Percentiles rank a stretch among this genome's conserved stretches.
phyloP scores from a whole-genome alignment of 2,888 invertebrate species.

The Epinotia ramella region DNA sequence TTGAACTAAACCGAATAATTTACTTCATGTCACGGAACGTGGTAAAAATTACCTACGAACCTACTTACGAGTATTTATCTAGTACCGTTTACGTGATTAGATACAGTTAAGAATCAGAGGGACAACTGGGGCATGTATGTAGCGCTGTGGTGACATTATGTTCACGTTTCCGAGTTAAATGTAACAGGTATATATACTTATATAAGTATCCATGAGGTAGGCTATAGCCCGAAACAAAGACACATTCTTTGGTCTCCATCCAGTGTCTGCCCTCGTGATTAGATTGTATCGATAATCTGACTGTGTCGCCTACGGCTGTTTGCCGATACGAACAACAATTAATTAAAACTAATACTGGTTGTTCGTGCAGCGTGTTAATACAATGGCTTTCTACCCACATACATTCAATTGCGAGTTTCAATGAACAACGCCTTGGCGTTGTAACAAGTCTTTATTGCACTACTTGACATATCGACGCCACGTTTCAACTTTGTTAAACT shows the following conservation, averaged over 20 bases:
- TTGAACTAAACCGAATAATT: conserved; percentile 37
- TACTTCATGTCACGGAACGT: conserved; percentile 9
- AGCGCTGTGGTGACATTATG: conserved; percentile 9
- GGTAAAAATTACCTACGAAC: neutral
- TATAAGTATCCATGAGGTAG: neutral
- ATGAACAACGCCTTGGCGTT: conserved; percentile 45
- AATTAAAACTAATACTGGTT: conserved; percentile 49
- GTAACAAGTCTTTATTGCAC: conserved; percentile 54
- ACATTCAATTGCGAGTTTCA: conserved; percentile 50
- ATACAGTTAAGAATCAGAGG: conserved; percentile 22
- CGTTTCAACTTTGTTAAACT: conserved; percentile 42
- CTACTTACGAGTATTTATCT: conserved; percentile 4
- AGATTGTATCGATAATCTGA: conserved; percentile 43
- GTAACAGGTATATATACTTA: neutral
- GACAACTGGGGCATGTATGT: conserved; percentile 23
- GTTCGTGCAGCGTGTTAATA: conserved; percentile 46
- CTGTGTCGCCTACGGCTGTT: conserved; percentile 45
- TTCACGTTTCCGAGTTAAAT: conserved; percentile 22
- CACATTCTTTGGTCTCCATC: conserved; percentile 27
- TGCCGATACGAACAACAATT: conserved; percentile 50
- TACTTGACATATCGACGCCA: conserved; percentile 44
- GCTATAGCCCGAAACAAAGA: conserved; percentile 24
- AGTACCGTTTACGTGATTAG: conserved; percentile 18
- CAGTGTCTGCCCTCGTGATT: conserved; percentile 41
- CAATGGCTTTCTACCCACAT: conserved; percentile 47